Conservation (phyloP, 2,797 vertebrate genomes). For the Centropyge bicolor region DNA sequence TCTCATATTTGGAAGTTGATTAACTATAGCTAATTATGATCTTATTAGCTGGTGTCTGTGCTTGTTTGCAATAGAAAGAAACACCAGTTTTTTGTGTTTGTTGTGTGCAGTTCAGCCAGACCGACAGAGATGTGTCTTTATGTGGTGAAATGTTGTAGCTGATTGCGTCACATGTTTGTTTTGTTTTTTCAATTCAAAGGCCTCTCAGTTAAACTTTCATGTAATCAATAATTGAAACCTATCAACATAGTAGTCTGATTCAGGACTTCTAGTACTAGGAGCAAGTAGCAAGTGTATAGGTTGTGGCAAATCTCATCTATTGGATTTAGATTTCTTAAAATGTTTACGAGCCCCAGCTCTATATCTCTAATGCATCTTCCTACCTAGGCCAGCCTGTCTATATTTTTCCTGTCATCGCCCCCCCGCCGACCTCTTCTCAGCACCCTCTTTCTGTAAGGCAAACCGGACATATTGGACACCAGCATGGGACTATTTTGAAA, state of each 20-base stretch:
- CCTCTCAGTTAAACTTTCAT: background rate
- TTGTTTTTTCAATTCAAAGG: background rate
- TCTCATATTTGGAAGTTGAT: constrained; percentile 1
- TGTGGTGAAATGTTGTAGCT: background rate
- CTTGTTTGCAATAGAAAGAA: background rate
- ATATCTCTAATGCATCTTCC: constrained; percentile 2
- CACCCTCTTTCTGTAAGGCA: constrained; percentile 13
- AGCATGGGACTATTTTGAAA: constrained; percentile 32
- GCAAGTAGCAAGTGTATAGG: background rate
- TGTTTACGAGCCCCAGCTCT: background rate
- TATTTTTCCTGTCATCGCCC: constrained; percentile 21
- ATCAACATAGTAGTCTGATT: background rate
- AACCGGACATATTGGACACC: constrained; percentile 47
- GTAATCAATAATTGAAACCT: background rate
- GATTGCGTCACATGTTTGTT: background rate
- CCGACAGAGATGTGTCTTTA: background rate
- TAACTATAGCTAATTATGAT: constrained; percentile 1
- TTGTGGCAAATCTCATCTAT: background rate
- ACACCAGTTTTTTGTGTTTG: background rate
- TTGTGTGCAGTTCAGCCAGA: background rate
- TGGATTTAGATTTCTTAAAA: background rate
- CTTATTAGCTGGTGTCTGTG: background rate
- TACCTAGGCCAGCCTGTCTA: background rate
- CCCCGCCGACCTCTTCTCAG: background rate
- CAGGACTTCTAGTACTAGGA: background rate